These are phyloP conservation scores for Atractosteus spatula DNA, from an alignment of 2,113 vertebrate species.

Conservation along the genomic window DNA sequence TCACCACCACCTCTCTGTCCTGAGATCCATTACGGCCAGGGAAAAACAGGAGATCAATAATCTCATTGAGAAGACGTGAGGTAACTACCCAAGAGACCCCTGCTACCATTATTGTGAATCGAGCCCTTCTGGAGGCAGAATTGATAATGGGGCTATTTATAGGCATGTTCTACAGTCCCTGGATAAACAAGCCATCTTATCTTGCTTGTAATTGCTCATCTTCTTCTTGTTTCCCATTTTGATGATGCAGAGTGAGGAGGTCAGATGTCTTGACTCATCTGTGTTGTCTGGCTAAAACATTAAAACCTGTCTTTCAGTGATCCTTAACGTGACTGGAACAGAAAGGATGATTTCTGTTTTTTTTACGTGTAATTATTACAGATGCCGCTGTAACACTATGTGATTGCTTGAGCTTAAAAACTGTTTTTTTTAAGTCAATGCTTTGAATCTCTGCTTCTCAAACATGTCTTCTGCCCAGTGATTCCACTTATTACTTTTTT, in stretches of 20 bases:
- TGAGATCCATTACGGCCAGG: slow-evolving; percentile 33
- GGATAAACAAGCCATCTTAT: slow-evolving; percentile 38
- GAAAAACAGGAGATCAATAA: slow-evolving; percentile 59
- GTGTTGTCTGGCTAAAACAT: too few relatives aligned
- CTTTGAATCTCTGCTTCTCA: too few relatives aligned
- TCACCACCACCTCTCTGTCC: background rate
- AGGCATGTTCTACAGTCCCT: slow-evolving; percentile 25
- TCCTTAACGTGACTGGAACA: too few relatives aligned
- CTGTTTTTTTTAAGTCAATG: too few relatives aligned
- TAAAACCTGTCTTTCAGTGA: too few relatives aligned
- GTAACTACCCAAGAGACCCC: slow-evolving; percentile 57
- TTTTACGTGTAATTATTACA: too few relatives aligned
- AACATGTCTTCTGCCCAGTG: too few relatives aligned
- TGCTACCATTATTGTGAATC: slow-evolving; percentile 54
- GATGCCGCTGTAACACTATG: too few relatives aligned
- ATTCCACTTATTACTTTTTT: too few relatives aligned
- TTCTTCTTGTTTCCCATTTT: background rate
- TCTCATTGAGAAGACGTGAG: slow-evolving; percentile 72
- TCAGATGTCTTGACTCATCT: too few relatives aligned
- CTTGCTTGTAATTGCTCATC: background rate
- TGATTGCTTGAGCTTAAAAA: too few relatives aligned
- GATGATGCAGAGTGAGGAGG: background rate
- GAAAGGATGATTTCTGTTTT: too few relatives aligned
- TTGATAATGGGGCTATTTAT: slow-evolving; percentile 13
- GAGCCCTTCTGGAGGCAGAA: slow-evolving; percentile 14